These are phyloP conservation scores for Prosopocoilus inquinatus DNA, from an alignment of 2,888 invertebrate species.

Conservation along the genomic window DNA sequence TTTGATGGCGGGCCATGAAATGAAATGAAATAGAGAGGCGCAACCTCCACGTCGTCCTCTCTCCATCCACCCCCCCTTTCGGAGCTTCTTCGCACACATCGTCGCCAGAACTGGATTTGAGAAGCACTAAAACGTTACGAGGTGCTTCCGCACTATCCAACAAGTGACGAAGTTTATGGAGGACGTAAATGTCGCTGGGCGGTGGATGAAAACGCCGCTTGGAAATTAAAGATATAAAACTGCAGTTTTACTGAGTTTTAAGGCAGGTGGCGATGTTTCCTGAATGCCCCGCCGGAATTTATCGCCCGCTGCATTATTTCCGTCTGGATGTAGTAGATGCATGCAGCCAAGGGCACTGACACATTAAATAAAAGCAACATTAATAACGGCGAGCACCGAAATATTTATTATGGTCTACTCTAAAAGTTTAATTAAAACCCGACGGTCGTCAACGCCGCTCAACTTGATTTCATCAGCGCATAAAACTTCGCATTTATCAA, in stretches of 20 bases:
- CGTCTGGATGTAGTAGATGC: no score
- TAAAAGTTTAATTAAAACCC: no score
- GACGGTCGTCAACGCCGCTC: no score
- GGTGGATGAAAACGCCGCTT: neutral
- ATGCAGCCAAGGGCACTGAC: no score
- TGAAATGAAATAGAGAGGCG: constrained; percentile 24
- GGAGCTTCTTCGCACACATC: constrained; percentile 11
- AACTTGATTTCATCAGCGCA: no score
- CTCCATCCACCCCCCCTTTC: constrained; percentile 1
- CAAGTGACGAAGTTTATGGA: constrained; percentile 23
- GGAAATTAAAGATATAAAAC: constrained; percentile 1
- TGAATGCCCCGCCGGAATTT: no score
- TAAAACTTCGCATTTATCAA: no score
- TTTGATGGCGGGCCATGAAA: constrained; percentile 22
- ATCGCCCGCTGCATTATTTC: no score
- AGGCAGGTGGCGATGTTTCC: neutral
- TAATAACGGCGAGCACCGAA: no score
- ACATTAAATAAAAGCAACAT: no score
- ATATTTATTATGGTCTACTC: no score
- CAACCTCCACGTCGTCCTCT: constrained; percentile 9
- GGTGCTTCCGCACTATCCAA: constrained; percentile 15
- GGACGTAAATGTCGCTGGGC: neutral
- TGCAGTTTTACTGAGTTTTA: neutral
- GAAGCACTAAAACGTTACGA: constrained; percentile 18
- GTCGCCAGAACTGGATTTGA: constrained; percentile 16